Conservation (phyloP, 2,113 vertebrate species). For the Laticauda colubrina region DNA sequence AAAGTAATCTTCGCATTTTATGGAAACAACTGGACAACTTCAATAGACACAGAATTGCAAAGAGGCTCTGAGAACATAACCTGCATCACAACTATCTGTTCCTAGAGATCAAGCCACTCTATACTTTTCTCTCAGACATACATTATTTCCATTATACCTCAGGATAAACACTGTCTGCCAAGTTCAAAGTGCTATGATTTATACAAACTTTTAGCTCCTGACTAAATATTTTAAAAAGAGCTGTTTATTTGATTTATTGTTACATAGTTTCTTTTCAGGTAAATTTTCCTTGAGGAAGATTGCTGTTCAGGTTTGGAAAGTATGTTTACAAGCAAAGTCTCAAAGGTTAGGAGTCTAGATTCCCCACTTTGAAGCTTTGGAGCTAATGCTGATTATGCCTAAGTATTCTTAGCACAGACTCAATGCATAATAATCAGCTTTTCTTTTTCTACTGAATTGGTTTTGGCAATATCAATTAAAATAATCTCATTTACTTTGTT, state of each 20-base stretch:
- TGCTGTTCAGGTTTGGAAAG: not conserved
- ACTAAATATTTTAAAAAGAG: not conserved
- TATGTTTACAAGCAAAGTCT: not conserved
- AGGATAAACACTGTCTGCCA: not conserved
- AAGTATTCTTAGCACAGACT: not conserved
- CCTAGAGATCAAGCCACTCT: not conserved
- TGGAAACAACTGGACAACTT: not conserved
- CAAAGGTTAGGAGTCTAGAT: not conserved
- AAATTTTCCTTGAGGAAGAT: not conserved
- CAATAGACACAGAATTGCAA: not conserved
- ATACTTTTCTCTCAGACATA: not conserved
- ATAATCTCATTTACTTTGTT: not conserved
- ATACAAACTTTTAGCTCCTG: not conserved
- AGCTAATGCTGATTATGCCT: not conserved
- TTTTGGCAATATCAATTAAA: not conserved
- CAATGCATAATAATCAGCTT: not conserved
- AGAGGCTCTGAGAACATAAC: not conserved
- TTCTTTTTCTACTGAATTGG: not conserved
- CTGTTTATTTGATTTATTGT: not conserved
- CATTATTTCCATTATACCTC: not conserved
- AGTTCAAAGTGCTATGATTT: not conserved
- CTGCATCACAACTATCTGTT: not conserved
- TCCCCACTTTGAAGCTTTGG: not conserved
- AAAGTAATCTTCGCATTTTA: not conserved
- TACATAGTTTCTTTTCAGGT: not conserved